phyloP scores from a whole-genome alignment of 2,113 vertebrate genomes.

The Corapipo altera region DNA sequence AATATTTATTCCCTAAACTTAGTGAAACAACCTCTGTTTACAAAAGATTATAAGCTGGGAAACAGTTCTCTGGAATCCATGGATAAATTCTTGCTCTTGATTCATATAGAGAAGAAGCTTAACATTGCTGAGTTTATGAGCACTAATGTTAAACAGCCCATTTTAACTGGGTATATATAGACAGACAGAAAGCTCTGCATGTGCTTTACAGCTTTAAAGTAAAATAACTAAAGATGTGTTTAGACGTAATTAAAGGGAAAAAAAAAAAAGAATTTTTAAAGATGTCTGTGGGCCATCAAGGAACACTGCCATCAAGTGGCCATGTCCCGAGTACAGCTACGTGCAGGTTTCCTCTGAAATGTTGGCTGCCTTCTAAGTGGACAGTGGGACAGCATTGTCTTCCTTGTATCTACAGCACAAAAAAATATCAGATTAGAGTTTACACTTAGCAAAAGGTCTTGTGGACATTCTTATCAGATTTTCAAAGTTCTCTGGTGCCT shows the following conservation, averaged over 20 bases:
- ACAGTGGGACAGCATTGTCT: neutral
- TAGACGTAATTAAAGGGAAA: neutral
- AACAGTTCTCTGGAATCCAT: neutral
- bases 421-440: neutral
- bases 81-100: neutral
- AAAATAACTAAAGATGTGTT: neutral
- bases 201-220: neutral
- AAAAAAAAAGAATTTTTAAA: neutral
- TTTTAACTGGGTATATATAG: neutral
- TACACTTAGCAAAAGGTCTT: neutral
- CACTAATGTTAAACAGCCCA: neutral
- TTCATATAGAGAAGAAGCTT: neutral
- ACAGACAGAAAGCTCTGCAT: neutral
- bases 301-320: conserved; percentile 34
- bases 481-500: neutral
- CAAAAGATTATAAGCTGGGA: neutral
- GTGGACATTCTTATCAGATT: neutral
- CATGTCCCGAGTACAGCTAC: neutral
- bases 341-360: neutral
- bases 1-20: conserved; percentile 48
- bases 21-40: neutral
- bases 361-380: neutral
- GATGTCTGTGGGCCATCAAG: neutral
- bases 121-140: neutral
- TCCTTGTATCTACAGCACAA: neutral